Percentiles rank a stretch among this genome's conserved stretches.
Conservation (phyloP, 2,888 invertebrate species). For the Eugnorisma glareosa region DNA sequence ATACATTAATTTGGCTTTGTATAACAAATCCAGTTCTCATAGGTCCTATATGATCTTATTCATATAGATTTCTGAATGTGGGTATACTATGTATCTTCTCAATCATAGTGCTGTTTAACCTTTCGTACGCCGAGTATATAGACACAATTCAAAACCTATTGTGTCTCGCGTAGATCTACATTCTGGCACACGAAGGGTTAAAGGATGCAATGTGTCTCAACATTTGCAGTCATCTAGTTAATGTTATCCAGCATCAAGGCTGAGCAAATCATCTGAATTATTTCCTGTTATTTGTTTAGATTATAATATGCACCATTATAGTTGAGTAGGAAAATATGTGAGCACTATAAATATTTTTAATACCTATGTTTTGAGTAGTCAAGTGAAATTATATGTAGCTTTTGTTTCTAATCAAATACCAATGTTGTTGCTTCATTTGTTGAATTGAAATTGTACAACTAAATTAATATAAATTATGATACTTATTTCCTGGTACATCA, state of each 20-base stretch:
- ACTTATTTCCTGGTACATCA: conserved; percentile 14
- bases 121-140: no score
- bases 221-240: conserved; percentile 37
- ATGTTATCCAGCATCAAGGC: conserved; percentile 7
- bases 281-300: conserved; percentile 54
- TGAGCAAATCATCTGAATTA: conserved; percentile 30
- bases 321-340: conserved; percentile 49
- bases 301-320: conserved; percentile 41
- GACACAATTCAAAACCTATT: no score
- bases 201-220: conserved; percentile 13
- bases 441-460: conserved; percentile 3
- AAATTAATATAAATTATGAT: conserved; percentile 1
- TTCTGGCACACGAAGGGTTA: neutral
- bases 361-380: conserved; percentile 25
- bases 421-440: conserved; percentile 29
- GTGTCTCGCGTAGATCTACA: no score
- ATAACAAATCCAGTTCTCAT: conserved; percentile 15
- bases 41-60: neutral
- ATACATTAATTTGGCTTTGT: conserved; percentile 15
- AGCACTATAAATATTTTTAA: conserved; percentile 46
- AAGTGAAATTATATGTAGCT: conserved; percentile 31
- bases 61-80: conserved; percentile 1
- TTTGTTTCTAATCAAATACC: conserved; percentile 25
- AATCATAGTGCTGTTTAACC: conserved; percentile 3
- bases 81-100: conserved; percentile 13